Percentiles rank a stretch among this genome's conserved stretches.
Conservation (phyloP, 1,140 invertebrate species). For the Sycophaga agraensis region DNA sequence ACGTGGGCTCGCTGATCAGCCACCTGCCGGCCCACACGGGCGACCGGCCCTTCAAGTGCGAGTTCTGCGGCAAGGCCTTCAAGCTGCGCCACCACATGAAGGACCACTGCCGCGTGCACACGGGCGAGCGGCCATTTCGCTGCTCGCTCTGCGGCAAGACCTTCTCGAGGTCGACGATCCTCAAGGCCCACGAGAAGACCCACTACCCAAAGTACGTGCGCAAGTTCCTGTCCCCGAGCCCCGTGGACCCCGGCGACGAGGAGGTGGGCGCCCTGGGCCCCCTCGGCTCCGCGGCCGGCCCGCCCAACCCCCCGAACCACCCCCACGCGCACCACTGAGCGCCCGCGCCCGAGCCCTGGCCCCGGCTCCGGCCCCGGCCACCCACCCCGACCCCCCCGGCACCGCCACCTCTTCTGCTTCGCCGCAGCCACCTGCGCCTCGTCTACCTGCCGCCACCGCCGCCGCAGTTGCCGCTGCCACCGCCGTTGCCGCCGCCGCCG, state of each 20-base stretch:
- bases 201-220: constrained; percentile 87
- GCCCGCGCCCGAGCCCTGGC: background rate
- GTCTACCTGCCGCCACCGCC: too few relatives aligned
- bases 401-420: background rate
- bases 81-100: constrained; percentile 90
- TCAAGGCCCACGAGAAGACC: constrained; percentile 89
- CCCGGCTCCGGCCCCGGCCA: background rate
- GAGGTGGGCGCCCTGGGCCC: constrained; percentile 58
- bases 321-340: constrained; percentile 25
- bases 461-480: too few relatives aligned
- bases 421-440: too few relatives aligned
- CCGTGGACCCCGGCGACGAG: constrained; percentile 75
- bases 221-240: constrained; percentile 82
- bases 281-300: background rate
- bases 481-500: constrained; percentile 1
- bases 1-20: constrained; percentile 80
- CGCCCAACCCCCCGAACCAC: constrained; percentile 9
- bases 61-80: constrained; percentile 88
- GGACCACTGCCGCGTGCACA: constrained; percentile 88
- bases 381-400: background rate
- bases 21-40: constrained; percentile 86
- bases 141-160: constrained; percentile 87
- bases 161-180: constrained; percentile 84
- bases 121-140: constrained; percentile 85
- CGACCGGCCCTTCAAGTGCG: constrained; percentile 86